Conservation (phyloP, 2,797 vertebrate genomes). For the Sebastes matsubarae region DNA sequence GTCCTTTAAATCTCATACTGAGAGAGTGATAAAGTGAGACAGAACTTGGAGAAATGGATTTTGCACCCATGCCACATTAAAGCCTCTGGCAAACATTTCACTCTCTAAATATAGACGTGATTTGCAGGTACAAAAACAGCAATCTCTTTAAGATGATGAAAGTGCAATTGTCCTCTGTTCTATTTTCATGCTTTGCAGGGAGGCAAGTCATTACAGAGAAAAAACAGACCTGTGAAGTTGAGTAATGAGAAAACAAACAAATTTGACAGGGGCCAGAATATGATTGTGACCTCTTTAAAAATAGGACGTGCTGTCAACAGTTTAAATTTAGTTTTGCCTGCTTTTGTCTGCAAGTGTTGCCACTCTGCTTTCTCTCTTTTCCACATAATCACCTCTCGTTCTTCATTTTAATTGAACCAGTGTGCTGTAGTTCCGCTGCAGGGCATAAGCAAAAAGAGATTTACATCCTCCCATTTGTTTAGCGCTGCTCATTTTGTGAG, state of each 20-base stretch:
- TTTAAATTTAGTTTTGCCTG: conserved; percentile 51
- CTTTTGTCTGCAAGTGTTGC: conserved; percentile 37
- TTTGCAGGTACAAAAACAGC: conserved; percentile 60
- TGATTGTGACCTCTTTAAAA: conserved; percentile 55
- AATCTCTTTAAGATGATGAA: conserved; percentile 67
- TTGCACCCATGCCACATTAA: conserved; percentile 52
- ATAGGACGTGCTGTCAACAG: conserved; percentile 48
- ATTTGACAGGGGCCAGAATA: conserved; percentile 56
- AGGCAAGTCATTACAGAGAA: conserved; percentile 44
- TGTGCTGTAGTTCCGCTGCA: conserved; percentile 44
- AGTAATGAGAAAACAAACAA: conserved; percentile 68
- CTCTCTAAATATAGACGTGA: conserved; percentile 75
- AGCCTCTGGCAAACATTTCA: conserved; percentile 43
- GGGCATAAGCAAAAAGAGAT: conserved; percentile 53
- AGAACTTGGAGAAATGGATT: conserved; percentile 32
- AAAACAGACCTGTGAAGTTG: conserved; percentile 39
- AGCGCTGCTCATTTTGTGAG: conserved; percentile 51
- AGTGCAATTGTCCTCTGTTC: conserved; percentile 62
- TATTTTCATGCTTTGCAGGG: conserved; percentile 65
- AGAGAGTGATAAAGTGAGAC: not conserved
- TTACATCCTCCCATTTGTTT: conserved; percentile 53
- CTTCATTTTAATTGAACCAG: conserved; percentile 48
- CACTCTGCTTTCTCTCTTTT: conserved; percentile 10
- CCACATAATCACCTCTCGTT: conserved; percentile 37
- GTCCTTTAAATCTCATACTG: not conserved